A percentile compares a stretch with the other conserved stretches of the same genome.
Conservation (phyloP, 2,113 vertebrate genomes). For the Tragulus kanchil region DNA sequence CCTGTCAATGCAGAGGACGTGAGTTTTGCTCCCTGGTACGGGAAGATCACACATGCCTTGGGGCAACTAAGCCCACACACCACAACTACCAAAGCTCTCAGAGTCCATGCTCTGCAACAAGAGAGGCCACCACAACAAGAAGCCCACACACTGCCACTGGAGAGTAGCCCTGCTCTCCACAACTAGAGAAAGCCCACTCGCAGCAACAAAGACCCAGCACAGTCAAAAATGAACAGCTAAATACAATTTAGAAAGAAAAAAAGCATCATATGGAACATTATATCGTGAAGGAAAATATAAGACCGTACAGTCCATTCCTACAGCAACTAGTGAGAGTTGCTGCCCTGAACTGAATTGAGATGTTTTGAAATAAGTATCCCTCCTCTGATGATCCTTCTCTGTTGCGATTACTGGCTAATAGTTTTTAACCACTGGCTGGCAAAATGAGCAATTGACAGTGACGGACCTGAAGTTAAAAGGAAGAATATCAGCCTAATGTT, state of each 20-base stretch:
- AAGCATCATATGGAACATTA: neutral
- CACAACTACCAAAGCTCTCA: neutral
- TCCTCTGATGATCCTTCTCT: neutral
- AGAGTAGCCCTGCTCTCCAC: neutral
- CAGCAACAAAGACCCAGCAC: neutral
- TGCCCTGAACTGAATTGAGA: neutral
- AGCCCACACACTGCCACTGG: neutral
- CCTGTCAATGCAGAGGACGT: neutral
- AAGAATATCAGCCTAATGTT: neutral
- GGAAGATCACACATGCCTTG: neutral
- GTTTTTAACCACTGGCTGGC: neutral
- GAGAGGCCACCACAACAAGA: neutral
- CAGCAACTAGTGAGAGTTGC: neutral
- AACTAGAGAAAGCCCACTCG: neutral
- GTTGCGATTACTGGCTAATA: neutral
- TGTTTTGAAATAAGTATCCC: neutral
- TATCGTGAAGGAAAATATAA: accelerated
- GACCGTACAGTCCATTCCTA: accelerated
- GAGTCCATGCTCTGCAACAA: neutral
- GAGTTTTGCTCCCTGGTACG: accelerated
- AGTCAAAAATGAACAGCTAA: neutral
- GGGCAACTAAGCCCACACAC: neutral
- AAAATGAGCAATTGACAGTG: neutral
- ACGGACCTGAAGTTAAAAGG: neutral
- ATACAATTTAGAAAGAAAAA: neutral